Percentiles rank a stretch among this genome's conserved stretches.
Conservation (phyloP, 2,797 vertebrate genomes). For the Podarcis lilfordi region DNA sequence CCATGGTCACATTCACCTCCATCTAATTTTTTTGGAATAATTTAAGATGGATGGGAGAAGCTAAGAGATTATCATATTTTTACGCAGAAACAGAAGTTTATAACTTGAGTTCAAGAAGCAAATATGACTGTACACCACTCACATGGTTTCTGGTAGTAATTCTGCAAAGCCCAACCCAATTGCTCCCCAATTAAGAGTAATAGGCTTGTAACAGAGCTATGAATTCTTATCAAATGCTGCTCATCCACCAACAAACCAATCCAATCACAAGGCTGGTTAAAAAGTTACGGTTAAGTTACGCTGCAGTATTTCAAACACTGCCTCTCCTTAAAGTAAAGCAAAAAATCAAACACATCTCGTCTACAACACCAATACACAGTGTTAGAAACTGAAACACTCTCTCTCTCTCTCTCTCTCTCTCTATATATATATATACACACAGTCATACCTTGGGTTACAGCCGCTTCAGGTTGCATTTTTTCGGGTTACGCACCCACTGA, state of each 20-base stretch:
- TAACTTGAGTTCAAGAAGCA: slow-evolving; percentile 26
- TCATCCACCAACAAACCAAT: slow-evolving; percentile 1
- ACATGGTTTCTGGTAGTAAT: slow-evolving; percentile 36
- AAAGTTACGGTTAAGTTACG: slow-evolving; percentile 14
- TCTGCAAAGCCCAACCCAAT: slow-evolving; percentile 43
- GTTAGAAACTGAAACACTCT: too few species aligned
- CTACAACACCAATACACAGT: too few species aligned
- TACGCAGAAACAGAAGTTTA: slow-evolving; percentile 10
- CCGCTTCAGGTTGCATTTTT: too few species aligned
- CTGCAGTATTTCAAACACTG: slow-evolving; percentile 31
- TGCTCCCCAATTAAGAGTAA: neutral
- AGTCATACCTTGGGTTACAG: too few species aligned
- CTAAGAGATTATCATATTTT: neutral
- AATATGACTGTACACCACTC: slow-evolving; percentile 40
- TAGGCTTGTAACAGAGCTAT: slow-evolving; percentile 28
- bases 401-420: too few species aligned
- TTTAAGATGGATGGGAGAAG: slow-evolving; percentile 2
- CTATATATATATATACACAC: too few species aligned
- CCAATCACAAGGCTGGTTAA: slow-evolving; percentile 57
- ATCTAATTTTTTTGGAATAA: neutral
- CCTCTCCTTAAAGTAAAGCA: neutral
- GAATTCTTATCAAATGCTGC: slow-evolving; percentile 36
- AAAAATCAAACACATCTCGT: too few species aligned
- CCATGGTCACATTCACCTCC: neutral
- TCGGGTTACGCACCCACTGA: too few species aligned